Evolutionary conservation across 1,140 invertebrate genomes (phyloP).

Genomic region (Cydia pomonella): DNA sequence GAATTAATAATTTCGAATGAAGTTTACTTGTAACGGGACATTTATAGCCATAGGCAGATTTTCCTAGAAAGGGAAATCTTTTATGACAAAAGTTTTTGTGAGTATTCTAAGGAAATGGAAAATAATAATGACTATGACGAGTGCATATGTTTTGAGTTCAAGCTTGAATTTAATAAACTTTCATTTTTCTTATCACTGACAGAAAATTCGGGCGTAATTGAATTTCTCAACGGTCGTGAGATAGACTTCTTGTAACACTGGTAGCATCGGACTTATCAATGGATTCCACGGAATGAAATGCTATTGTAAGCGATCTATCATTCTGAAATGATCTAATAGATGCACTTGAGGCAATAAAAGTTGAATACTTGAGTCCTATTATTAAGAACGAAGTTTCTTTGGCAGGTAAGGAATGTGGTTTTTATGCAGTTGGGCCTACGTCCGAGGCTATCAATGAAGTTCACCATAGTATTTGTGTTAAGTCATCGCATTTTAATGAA

Average conservation of each 20-base stretch:
- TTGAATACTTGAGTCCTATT: constrained; percentile 42
- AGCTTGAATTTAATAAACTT: constrained; percentile 34
- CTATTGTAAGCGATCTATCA: constrained; percentile 74
- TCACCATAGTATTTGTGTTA: constrained; percentile 77
- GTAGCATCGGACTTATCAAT: constrained; percentile 79
- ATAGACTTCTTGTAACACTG: constrained; percentile 74
- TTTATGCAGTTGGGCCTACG: constrained; percentile 72
- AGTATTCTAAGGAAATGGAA: background rate
- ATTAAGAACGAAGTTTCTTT: constrained; percentile 50
- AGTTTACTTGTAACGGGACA: background rate
- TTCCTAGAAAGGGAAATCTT: background rate
- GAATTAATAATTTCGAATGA: constrained; percentile 39
- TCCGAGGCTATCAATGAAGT: constrained; percentile 79
- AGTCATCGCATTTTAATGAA: constrained; percentile 80
- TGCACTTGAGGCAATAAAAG: constrained; percentile 44
- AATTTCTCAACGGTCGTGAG: constrained; percentile 69
- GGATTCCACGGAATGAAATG: constrained; percentile 77
- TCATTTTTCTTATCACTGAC: constrained; percentile 37
- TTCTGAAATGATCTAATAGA: constrained; percentile 66
- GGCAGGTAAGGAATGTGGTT: constrained; percentile 47
- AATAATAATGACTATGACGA: background rate
- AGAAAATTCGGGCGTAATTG: constrained; percentile 53
- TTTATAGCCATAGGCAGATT: background rate
- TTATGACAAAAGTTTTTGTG: background rate
- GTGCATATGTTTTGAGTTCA: background rate